phyloP scores from a whole-genome alignment of 2,113 vertebrate species.

The Prietella phreatophila region DNA sequence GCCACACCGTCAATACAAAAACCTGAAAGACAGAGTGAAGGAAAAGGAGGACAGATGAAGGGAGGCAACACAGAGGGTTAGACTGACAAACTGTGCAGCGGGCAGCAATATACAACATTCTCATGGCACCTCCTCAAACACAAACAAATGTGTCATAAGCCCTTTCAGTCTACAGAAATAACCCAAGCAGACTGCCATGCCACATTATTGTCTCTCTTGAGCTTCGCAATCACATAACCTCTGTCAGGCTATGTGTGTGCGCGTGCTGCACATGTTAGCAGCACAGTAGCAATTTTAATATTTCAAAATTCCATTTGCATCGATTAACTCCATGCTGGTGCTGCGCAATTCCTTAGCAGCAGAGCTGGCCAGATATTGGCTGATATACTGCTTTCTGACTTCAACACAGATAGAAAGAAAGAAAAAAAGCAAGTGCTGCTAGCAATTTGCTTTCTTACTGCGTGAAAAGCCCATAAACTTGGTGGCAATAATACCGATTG shows the following conservation, averaged over 20 bases:
- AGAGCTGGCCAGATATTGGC: slow-evolving; percentile 57
- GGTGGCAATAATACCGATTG: slow-evolving; percentile 74
- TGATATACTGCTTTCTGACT: slow-evolving; percentile 66
- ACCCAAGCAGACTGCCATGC: slow-evolving; percentile 19
- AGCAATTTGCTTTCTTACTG: slow-evolving; percentile 65
- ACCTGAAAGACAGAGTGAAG: slow-evolving; percentile 72
- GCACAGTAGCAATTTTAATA: slow-evolving; percentile 66
- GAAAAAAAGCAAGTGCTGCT: slow-evolving; percentile 29
- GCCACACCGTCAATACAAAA: slow-evolving; percentile 89
- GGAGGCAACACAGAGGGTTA: slow-evolving; percentile 27
- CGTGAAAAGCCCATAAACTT: slow-evolving; percentile 70
- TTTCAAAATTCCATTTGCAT: slow-evolving; percentile 68
- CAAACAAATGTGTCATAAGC: slow-evolving; percentile 36
- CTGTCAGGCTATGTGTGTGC: slow-evolving; percentile 8
- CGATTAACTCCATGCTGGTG: slow-evolving; percentile 61
- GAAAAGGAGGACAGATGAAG: slow-evolving; percentile 17
- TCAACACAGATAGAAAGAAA: slow-evolving; percentile 20
- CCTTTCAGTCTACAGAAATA: slow-evolving; percentile 32
- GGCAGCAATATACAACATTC: slow-evolving; percentile 25
- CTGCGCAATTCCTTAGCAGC: slow-evolving; percentile 53
- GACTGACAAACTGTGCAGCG: slow-evolving; percentile 32
- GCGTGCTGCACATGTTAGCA: background rate
- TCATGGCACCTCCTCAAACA: slow-evolving; percentile 27
- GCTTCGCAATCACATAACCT: slow-evolving; percentile 8
- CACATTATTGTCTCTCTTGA: slow-evolving; percentile 9